phyloP scores from a whole-genome alignment of 2,797 vertebrate genomes.

The Columba guinea region DNA sequence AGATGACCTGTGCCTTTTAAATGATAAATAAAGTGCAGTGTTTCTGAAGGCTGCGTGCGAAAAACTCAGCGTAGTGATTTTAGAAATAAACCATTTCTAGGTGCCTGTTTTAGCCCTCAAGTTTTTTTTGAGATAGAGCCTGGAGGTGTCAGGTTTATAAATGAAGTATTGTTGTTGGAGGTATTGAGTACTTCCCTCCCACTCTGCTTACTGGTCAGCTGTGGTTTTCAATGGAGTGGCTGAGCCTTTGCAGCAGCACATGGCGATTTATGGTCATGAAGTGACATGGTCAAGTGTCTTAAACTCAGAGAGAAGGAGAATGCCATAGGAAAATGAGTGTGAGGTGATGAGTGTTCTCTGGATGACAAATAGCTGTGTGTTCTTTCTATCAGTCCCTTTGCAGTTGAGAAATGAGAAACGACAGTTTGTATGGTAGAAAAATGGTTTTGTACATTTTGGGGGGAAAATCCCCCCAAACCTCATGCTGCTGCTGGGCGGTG shows the following conservation, averaged over 20 bases:
- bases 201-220: background rate
- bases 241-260: background rate
- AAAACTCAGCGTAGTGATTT: fast-evolving
- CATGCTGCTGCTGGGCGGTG: background rate
- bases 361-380: background rate
- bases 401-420: fast-evolving
- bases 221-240: background rate
- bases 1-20: background rate
- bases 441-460: fast-evolving
- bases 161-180: background rate
- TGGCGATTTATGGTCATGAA: background rate
- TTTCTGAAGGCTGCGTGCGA: fast-evolving
- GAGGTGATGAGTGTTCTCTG: background rate
- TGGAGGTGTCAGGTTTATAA: background rate
- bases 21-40: background rate
- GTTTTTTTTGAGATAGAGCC: background rate
- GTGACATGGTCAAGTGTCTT: background rate
- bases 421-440: background rate
- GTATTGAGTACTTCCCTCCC: background rate
- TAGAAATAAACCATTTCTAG: background rate
- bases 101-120: background rate
- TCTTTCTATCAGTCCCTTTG: background rate
- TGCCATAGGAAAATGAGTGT: background rate
- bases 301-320: background rate
- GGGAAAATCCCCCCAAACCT: too few relatives aligned